Conservation (phyloP, 2,888 invertebrate species). For the Heliconius charithonia region DNA sequence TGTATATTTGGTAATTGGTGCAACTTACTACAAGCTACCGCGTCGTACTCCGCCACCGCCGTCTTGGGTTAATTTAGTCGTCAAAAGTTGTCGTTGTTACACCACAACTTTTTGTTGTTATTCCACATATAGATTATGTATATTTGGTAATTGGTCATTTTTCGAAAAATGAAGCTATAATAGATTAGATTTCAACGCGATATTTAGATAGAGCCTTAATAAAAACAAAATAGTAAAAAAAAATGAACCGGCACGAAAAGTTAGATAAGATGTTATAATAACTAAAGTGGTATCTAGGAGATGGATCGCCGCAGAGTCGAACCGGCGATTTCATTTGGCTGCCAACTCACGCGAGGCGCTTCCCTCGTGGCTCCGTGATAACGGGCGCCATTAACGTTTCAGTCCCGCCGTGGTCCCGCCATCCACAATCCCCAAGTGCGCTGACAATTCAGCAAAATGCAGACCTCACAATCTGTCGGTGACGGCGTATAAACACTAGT, state of each 20-base stretch:
- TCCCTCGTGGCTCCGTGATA: constrained; percentile 54
- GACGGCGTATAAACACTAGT: constrained; percentile 67
- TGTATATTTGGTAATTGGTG: too few species aligned
- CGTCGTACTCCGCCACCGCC: constrained; percentile 1
- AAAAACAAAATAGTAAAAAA: too few species aligned
- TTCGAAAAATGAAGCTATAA: background rate
- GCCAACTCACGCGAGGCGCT: constrained; percentile 38
- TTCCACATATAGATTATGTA: background rate
- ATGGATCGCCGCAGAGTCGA: constrained; percentile 29
- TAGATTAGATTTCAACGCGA: constrained; percentile 10
- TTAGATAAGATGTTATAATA: constrained; percentile 2
- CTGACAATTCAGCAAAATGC: constrained; percentile 72
- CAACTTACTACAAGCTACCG: constrained; percentile 25
- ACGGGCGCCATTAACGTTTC: constrained; percentile 54
- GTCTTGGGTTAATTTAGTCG: constrained; percentile 4
- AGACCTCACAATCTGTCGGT: constrained; percentile 68
- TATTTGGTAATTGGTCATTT: background rate
- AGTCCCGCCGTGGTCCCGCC: constrained; percentile 52
- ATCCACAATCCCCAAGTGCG: constrained; percentile 63
- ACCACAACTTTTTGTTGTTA: background rate
- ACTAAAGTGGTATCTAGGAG: constrained; percentile 25
- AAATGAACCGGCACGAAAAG: background rate
- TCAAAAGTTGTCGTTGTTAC: background rate
- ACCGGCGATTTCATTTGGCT: constrained; percentile 43
- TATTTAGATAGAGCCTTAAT: background rate